Evolutionary conservation across 2,888 invertebrate species (phyloP).

Genomic region (Byasa hedistus): DNA sequence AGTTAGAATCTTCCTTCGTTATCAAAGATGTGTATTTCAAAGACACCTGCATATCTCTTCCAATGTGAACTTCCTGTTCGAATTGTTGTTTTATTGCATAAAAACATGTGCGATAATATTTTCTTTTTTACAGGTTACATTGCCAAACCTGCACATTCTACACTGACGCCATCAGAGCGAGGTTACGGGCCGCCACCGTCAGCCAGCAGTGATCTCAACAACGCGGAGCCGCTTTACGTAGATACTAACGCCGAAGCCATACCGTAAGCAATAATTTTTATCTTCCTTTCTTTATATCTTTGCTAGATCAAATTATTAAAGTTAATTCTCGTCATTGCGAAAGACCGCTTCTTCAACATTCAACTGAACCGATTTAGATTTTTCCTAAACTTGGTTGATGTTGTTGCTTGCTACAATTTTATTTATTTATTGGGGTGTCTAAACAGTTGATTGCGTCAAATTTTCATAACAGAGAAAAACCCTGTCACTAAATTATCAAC

Average conservation of each 20-base stretch:
- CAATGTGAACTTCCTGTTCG: background rate
- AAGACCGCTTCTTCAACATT: background rate
- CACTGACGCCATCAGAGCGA: conserved; percentile 60
- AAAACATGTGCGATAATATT: background rate
- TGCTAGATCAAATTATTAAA: background rate
- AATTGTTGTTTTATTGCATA: background rate
- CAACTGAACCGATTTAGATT: no score
- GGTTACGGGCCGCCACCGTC: conserved; percentile 69
- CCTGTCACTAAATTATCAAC: no score
- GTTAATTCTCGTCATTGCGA: background rate
- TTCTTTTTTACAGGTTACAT: conserved; percentile 53
- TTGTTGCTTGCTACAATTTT: no score
- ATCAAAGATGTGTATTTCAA: no score
- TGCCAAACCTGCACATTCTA: conserved; percentile 52
- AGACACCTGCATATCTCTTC: no score
- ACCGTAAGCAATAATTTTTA: conserved; percentile 79
- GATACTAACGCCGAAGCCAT: conserved; percentile 92
- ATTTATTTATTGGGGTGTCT: no score
- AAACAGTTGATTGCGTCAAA: no score
- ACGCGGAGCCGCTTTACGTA: conserved; percentile 89
- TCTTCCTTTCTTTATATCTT: background rate
- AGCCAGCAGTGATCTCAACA: conserved; percentile 72
- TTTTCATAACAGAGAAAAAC: no score
- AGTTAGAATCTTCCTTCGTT: no score
- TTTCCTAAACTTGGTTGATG: no score